phyloP scores from a whole-genome alignment of 2,113 vertebrate species.

The Elephantulus edwardii region DNA sequence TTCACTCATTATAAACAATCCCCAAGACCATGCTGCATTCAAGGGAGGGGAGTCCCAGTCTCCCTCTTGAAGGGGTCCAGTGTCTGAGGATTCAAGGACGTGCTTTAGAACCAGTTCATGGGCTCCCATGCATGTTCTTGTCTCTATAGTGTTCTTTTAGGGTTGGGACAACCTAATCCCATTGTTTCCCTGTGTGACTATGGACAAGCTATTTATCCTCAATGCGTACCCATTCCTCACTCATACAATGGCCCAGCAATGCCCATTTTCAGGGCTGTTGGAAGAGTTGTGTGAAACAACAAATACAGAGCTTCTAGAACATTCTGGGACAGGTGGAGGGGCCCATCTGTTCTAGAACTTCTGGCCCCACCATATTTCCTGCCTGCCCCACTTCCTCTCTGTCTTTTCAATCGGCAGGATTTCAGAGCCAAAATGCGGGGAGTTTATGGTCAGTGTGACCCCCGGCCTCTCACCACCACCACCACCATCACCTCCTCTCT shows the following conservation, averaged over 20 bases:
- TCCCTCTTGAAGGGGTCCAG: neutral
- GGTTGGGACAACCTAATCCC: neutral
- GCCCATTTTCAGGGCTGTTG: too few relatives aligned
- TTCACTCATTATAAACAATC: neutral
- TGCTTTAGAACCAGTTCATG: neutral
- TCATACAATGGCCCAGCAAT: neutral
- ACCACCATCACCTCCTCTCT: slow-evolving; percentile 6
- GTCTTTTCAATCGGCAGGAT: slow-evolving; percentile 53
- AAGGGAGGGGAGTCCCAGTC: neutral
- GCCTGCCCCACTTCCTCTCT: accelerated
- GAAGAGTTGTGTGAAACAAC: neutral
- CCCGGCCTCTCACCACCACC: neutral
- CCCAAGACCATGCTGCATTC: neutral
- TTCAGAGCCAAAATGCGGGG: slow-evolving; percentile 79
- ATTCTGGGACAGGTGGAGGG: neutral
- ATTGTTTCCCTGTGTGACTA: neutral
- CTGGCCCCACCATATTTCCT: accelerated
- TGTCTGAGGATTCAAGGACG: neutral
- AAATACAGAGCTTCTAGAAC: neutral
- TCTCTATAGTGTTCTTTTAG: neutral
- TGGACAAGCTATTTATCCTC: neutral
- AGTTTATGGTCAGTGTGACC: neutral
- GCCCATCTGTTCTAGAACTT: accelerated
- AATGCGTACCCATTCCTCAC: neutral
- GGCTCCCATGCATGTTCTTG: neutral